Conservation (phyloP, 2,797 vertebrate genomes). For the Poecilia wingei region DNA sequence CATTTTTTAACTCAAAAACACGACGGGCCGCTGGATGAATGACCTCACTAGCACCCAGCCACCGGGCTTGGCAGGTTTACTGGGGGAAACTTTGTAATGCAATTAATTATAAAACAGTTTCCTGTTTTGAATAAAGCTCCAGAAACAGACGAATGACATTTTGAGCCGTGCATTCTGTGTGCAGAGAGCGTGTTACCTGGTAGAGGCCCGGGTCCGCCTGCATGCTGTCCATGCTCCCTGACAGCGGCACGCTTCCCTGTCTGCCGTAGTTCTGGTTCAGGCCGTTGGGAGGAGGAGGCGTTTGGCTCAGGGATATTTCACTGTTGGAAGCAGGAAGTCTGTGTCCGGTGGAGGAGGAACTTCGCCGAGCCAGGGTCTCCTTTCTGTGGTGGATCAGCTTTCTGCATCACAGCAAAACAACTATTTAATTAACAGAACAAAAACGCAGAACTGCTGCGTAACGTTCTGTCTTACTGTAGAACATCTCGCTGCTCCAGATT, state of each 20-base stretch:
- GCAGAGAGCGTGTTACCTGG: slow-evolving; percentile 80
- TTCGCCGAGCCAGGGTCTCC: slow-evolving; percentile 90
- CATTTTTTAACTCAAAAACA: too few relatives aligned
- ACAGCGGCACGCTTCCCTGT: slow-evolving; percentile 85
- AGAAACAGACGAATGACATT: neutral
- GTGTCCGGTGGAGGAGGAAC: slow-evolving; percentile 80
- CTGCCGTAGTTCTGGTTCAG: slow-evolving; percentile 85
- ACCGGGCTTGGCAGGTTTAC: too few relatives aligned
- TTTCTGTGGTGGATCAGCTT: slow-evolving; percentile 98
- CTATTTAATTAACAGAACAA: neutral
- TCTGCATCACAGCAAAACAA: slow-evolving; percentile 66
- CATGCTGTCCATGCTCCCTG: slow-evolving; percentile 83
- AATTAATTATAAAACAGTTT: neutral
- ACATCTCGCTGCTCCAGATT: slow-evolving; percentile 97
- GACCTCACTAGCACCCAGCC: too few relatives aligned
- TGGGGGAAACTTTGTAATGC: too few relatives aligned
- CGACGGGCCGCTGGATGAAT: too few relatives aligned
- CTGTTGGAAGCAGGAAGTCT: slow-evolving; percentile 88
- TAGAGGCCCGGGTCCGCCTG: slow-evolving; percentile 85
- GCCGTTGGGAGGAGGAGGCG: slow-evolving; percentile 86
- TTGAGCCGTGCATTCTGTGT: neutral
- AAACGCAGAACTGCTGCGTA: neutral
- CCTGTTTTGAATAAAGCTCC: neutral
- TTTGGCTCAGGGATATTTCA: slow-evolving; percentile 88
- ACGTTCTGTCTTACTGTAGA: slow-evolving; percentile 85